Conservation (phyloP, 2,888 invertebrate species). For the Asteroscopus sphinx region DNA sequence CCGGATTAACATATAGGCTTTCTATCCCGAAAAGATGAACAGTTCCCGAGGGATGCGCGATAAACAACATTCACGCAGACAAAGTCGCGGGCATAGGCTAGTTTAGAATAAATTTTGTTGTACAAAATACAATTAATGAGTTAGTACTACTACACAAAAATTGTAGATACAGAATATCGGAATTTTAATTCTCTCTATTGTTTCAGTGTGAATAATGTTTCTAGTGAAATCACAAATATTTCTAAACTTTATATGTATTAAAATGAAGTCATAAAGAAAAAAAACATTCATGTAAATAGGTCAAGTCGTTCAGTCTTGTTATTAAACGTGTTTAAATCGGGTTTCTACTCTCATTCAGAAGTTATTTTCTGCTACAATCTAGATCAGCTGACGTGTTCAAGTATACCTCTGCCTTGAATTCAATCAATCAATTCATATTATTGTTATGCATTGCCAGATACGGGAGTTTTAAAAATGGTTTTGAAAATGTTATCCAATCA, state of each 20-base stretch:
- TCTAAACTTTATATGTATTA: slow-evolving; percentile 10
- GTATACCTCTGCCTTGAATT: slow-evolving; percentile 31
- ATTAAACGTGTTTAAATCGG: slow-evolving; percentile 63
- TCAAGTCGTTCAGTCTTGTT: slow-evolving; percentile 67
- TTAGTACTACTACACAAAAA: too few species aligned
- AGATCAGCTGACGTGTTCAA: slow-evolving; percentile 46
- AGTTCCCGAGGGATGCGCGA: too few species aligned
- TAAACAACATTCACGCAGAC: too few species aligned
- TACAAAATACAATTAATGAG: too few species aligned
- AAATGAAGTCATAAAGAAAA: slow-evolving; percentile 28
- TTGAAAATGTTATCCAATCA: too few species aligned
- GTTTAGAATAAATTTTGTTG: too few species aligned
- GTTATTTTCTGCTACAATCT: slow-evolving; percentile 60
- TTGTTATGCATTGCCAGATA: not conserved
- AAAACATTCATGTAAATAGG: slow-evolving; percentile 56
- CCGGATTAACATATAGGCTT: too few species aligned
- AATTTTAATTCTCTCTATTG: not conserved
- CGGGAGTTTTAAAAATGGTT: too few species aligned
- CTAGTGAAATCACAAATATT: slow-evolving; percentile 7
- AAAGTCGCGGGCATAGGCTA: too few species aligned
- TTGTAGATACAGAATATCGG: not conserved
- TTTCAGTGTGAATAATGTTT: not conserved
- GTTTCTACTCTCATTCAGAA: slow-evolving; percentile 59
- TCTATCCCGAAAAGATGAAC: too few species aligned
- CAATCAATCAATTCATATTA: slow-evolving; percentile 28